A percentile compares a stretch with the other conserved stretches of the same genome.
phyloP scores from a whole-genome alignment of 2,113 vertebrate species.

The Aptenodytes patagonicus region DNA sequence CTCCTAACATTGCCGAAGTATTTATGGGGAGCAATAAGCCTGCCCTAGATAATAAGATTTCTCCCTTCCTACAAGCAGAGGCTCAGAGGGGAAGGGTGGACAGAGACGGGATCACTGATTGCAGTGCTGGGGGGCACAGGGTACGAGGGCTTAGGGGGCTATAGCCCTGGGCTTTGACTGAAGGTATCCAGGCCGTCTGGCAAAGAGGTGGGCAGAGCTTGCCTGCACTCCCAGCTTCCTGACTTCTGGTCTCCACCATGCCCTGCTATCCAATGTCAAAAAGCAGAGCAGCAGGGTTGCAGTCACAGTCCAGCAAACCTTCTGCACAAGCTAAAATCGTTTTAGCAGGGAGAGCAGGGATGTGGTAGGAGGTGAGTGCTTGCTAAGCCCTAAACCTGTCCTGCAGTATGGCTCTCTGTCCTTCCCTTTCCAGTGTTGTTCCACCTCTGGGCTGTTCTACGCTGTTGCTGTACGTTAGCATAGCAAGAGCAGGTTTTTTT shows the following conservation, averaged over 20 bases:
- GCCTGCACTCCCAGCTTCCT: background rate
- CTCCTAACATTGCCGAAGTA: background rate
- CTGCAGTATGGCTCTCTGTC: conserved; percentile 39
- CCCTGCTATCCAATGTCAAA: background rate
- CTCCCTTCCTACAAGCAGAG: background rate
- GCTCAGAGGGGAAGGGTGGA: background rate
- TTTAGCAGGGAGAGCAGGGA: background rate
- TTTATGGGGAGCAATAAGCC: background rate
- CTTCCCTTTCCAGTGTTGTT: background rate
- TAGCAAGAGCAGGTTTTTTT: background rate
- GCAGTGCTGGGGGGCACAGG: background rate
- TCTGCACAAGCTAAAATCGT: background rate
- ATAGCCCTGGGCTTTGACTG: background rate
- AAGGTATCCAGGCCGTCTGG: background rate
- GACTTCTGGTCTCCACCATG: background rate
- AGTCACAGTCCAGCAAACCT: background rate
- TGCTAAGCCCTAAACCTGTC: background rate
- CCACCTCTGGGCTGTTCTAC: background rate
- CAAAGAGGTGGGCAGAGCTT: background rate
- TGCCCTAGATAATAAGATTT: background rate
- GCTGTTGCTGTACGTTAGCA: background rate
- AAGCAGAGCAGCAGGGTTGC: background rate
- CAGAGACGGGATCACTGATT: background rate
- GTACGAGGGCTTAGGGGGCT: background rate
- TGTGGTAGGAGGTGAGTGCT: background rate